Base-by-base conservation (phyloP, 2,888 invertebrate genomes). In the Tortricodes alternella region DNA sequence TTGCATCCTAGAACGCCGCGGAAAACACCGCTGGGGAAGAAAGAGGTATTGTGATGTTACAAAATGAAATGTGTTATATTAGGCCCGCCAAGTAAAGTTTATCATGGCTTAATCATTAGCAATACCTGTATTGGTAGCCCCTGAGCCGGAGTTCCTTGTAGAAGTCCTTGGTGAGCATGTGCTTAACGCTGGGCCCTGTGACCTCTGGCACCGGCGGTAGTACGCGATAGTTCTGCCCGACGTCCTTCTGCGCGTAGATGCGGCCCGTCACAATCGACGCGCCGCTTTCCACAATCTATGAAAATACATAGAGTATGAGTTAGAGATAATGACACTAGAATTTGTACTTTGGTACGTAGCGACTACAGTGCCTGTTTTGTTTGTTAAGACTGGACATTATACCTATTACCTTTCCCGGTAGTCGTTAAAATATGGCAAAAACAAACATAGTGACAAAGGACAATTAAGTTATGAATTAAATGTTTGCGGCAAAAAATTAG, bases 81-180 rank as follows among this genome's bases (percentile, higher is more conserved):
- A n/a, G n/a, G n/a, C n/a, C n/a, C n/a, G n/a, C n/a, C n/a, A n/a
- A n/a, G n/a, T n/a, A n/a, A n/a, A n/a, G n/a, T n/a, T n/a, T n/a
- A n/a, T n/a, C n/a, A n/a, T n/a, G n/a, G n/a, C n/a, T n/a, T n/a
- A n/a, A n/a, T n/a, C n/a, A n/a, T n/a, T n/a, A n/a, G n/a, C n/a
- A n/a, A n/a, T 64, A 93, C 91, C 89, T 80, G 71, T 93, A 93
- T 62, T 93, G 94, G 70, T 95, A 94, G 1, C 95, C 95, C 66
- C 95, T 91, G 1, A 96, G 91, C 62, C 93, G 89, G 39, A 96
- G 79, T 71, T 95, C 95, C 63, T 93, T 94, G 70, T 95, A 95
- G 71, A 95, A 92, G 78, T 95, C 95, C 63, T 92, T 93, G 2
- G 91, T 91, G 0, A 92, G 82, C 68, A 95, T 69, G 39, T 91